Evolutionary conservation across 2,797 vertebrate genomes (phyloP).

Genomic region (Sebastiscus tertius): DNA sequence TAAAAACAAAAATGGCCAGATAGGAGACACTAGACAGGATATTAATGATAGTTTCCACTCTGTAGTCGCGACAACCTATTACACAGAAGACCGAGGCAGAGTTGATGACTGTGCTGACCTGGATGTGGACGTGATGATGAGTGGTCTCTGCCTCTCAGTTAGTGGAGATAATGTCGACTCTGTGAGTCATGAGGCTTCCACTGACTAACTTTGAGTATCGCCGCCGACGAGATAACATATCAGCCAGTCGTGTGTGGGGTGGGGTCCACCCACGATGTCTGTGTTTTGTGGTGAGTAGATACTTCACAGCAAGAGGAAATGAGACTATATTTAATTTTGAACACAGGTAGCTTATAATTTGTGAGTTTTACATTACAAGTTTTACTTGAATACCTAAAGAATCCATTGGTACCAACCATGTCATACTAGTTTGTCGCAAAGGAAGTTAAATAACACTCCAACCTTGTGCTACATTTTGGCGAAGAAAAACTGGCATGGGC

Average conservation of each 20-base stretch:
- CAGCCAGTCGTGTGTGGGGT: not conserved
- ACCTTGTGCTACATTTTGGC: too few species aligned
- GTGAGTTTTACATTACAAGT: not conserved
- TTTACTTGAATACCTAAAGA: too few species aligned
- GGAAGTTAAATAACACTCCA: too few species aligned
- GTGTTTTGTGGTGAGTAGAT: slow-evolving; percentile 33
- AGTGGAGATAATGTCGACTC: not conserved
- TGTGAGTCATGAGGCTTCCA: slow-evolving; percentile 60
- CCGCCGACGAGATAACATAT: not conserved
- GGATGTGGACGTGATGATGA: slow-evolving; percentile 25
- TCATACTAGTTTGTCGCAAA: too few species aligned
- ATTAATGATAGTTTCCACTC: slow-evolving; percentile 36
- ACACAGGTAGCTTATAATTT: not conserved
- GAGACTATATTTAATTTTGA: not conserved
- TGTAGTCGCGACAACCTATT: not conserved
- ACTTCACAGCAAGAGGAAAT: slow-evolving; percentile 35
- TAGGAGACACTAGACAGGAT: not conserved
- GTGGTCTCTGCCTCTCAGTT: slow-evolving; percentile 16
- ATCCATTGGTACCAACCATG: too few species aligned
- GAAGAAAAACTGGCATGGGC: too few species aligned
- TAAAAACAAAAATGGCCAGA: not conserved
- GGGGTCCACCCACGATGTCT: slow-evolving; percentile 37
- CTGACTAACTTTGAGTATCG: slow-evolving; percentile 31
- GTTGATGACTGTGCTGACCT: not conserved
- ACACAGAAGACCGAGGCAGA: not conserved